Evolutionary conservation across 2,797 vertebrate species (phyloP).

Genomic region (Zenarchopterus dispar): DNA sequence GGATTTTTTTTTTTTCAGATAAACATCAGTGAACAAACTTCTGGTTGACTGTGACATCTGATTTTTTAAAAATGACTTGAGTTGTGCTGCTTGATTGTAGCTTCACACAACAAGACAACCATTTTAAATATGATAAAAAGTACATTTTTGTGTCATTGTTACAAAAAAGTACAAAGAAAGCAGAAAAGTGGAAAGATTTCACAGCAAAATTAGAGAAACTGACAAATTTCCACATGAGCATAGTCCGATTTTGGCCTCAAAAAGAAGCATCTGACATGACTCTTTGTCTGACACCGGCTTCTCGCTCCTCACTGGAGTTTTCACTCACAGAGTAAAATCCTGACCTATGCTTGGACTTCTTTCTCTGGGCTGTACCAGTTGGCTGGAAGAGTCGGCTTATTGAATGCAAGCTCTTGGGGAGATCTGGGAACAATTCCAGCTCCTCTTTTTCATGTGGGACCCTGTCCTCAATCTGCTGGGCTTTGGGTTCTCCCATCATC

Average conservation of each 20-base stretch:
- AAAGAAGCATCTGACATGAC: conserved; percentile 76
- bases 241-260: conserved; percentile 21
- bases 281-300: conserved; percentile 70
- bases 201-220: background rate
- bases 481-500: conserved; percentile 82
- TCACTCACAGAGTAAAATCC: conserved; percentile 72
- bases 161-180: background rate
- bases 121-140: background rate
- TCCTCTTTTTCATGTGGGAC: conserved; percentile 57
- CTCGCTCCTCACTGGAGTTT: conserved; percentile 68
- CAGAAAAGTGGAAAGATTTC: background rate
- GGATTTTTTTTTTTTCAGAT: too few relatives aligned
- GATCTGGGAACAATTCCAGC: conserved; percentile 77
- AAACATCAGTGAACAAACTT: background rate
- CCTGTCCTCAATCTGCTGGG: conserved; percentile 37
- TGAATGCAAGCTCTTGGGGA: conserved; percentile 83
- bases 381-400: conserved; percentile 88
- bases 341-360: conserved; percentile 84
- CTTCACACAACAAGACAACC: background rate
- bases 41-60: background rate
- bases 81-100: background rate
- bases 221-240: background rate
- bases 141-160: background rate
- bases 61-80: background rate
- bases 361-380: conserved; percentile 76